A percentile compares a stretch with the other conserved stretches of the same genome.
These are phyloP conservation scores for Halocynthia roretzi DNA, from an alignment of 23 tunicate genomes.

Conservation along the genomic window DNA sequence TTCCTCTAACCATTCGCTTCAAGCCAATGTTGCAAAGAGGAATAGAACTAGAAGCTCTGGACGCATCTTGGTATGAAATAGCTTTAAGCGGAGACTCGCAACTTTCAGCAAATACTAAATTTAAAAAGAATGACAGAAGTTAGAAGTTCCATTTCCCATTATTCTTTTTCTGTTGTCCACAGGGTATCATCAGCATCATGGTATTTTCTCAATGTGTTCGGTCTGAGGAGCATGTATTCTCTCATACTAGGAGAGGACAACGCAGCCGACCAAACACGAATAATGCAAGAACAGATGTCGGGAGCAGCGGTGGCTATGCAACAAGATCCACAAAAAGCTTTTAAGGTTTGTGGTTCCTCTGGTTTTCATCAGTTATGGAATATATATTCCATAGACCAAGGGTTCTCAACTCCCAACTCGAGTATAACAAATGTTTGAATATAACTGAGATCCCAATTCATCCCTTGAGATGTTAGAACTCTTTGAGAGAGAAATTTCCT, in stretches of 20 bases:
- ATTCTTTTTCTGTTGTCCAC: too few relatives aligned
- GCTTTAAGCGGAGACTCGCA: too few relatives aligned
- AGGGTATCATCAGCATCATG: slow-evolving; percentile 97
- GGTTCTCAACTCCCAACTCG: not conserved
- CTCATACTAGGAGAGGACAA: slow-evolving; percentile 92
- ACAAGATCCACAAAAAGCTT: slow-evolving; percentile 95
- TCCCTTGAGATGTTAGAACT: not conserved
- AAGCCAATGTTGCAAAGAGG: slow-evolving; percentile 97
- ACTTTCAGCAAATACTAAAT: too few relatives aligned
- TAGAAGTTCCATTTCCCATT: too few relatives aligned
- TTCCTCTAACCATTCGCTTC: slow-evolving; percentile 93
- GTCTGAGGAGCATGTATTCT: slow-evolving; percentile 85
- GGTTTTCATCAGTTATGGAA: too few relatives aligned
- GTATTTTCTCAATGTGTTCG: slow-evolving; percentile 96
- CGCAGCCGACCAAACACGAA: slow-evolving; percentile 94
- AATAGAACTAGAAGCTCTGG: slow-evolving; percentile 86
- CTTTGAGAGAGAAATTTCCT: too few relatives aligned
- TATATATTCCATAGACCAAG: not conserved
- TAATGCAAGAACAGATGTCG: slow-evolving; percentile 97
- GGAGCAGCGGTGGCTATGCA: slow-evolving; percentile 87
- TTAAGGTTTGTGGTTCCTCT: slow-evolving; percentile 30
- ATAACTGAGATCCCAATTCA: not conserved
- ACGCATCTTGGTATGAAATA: slow-evolving; percentile 80
- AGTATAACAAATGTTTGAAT: not conserved
- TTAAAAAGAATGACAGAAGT: too few relatives aligned